Conservation (phyloP, 1,140 invertebrate species). For the Drosophila ficusphila region DNA sequence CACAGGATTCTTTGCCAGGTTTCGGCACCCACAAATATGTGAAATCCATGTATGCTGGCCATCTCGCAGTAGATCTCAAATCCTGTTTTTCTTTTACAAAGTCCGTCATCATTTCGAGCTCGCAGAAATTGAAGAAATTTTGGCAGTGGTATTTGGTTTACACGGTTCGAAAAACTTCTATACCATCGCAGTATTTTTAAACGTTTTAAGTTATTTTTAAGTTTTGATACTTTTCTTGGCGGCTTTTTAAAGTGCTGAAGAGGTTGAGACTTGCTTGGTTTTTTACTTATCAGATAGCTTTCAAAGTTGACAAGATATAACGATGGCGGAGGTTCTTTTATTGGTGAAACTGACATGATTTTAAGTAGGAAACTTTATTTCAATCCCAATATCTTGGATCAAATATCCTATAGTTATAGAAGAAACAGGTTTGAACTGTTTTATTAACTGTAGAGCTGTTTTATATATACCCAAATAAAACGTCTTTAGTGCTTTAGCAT, state of each 20-base stretch:
- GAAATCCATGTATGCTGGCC: slow-evolving; percentile 83
- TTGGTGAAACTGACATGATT: slow-evolving; percentile 6
- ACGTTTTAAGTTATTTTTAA: slow-evolving; percentile 12
- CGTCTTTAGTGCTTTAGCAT: not conserved
- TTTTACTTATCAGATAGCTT: slow-evolving; percentile 54
- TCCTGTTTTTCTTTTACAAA: slow-evolving; percentile 69
- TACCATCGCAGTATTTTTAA: slow-evolving; percentile 40
- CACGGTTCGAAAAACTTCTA: slow-evolving; percentile 4
- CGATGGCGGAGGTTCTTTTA: not conserved
- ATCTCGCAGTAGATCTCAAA: slow-evolving; percentile 84
- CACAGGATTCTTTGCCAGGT: slow-evolving; percentile 84
- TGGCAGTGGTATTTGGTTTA: slow-evolving; percentile 44
- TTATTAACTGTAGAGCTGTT: not conserved
- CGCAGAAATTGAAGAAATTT: slow-evolving; percentile 59
- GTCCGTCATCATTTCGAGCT: slow-evolving; percentile 66
- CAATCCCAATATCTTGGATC: no score
- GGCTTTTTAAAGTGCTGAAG: slow-evolving; percentile 46
- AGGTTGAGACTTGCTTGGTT: slow-evolving; percentile 11
- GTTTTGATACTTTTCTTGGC: not conserved
- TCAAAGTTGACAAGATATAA: slow-evolving; percentile 65
- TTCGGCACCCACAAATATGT: slow-evolving; percentile 64
- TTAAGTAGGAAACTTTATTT: not conserved
- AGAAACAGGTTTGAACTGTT: not conserved
- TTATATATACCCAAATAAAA: slow-evolving; percentile 9
- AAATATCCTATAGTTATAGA: no score